Evolutionary conservation across 1,140 invertebrate genomes (phyloP).

Genomic region (Brachionus rubens): DNA sequence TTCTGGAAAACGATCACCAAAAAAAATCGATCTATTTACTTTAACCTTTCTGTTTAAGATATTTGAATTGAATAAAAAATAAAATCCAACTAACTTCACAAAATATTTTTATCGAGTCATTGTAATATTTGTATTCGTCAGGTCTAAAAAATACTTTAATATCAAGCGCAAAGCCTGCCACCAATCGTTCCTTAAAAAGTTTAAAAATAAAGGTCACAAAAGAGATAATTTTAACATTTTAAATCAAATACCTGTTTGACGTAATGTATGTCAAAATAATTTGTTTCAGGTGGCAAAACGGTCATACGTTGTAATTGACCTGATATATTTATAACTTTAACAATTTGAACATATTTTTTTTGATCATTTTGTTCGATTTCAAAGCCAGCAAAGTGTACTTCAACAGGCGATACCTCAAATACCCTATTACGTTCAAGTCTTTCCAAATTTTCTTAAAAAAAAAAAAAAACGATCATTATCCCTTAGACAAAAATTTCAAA

Average conservation of each 20-base stretch:
- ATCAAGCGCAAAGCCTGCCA: constrained; percentile 49
- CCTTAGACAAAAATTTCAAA: background rate
- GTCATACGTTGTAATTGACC: constrained; percentile 57
- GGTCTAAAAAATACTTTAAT: constrained; percentile 58
- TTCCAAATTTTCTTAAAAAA: constrained; percentile 55
- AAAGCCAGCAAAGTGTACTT: constrained; percentile 59
- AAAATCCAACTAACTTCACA: background rate
- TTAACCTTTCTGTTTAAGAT: too few species aligned
- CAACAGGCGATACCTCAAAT: constrained; percentile 54
- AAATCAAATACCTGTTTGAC: constrained; percentile 50
- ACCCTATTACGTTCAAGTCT: constrained; percentile 55
- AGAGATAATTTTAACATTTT: background rate
- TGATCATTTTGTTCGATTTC: constrained; percentile 53
- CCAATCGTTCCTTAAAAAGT: constrained; percentile 18
- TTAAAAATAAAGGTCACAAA: background rate
- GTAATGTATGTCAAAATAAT: constrained; percentile 59
- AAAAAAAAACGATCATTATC: background rate
- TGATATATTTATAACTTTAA: constrained; percentile 57
- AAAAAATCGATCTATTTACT: too few species aligned
- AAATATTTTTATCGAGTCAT: constrained; percentile 58
- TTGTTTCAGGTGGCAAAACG: constrained; percentile 59
- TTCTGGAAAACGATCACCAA: too few species aligned
- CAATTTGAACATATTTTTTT: constrained; percentile 44
- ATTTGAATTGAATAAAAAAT: background rate
- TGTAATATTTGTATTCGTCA: constrained; percentile 60